These are phyloP conservation scores for Eolophus roseicapilla DNA, from an alignment of 2,113 vertebrate genomes.

Conservation along the genomic window DNA sequence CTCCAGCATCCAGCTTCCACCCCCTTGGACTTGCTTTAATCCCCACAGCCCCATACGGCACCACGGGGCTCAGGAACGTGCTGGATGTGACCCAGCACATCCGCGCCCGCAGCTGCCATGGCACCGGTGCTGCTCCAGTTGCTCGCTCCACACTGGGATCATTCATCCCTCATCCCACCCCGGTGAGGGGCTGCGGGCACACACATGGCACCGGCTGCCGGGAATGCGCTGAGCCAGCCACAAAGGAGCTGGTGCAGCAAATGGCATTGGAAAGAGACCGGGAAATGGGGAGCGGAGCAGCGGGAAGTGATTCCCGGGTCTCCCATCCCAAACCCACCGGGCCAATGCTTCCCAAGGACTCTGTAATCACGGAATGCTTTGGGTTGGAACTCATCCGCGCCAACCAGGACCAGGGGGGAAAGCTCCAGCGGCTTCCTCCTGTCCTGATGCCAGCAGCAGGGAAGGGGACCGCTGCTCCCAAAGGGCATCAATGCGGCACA, in stretches of 20 bases:
- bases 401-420: not conserved
- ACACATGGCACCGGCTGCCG: not conserved
- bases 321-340: not conserved
- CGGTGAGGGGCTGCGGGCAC: not conserved
- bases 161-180: not conserved
- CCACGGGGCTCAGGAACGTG: not conserved
- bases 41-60: not conserved
- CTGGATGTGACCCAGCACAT: not conserved
- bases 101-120: not conserved
- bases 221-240: not conserved
- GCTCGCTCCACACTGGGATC: constrained; percentile 13
- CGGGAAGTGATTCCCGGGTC: not conserved
- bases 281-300: fast-evolving
- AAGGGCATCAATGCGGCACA: not conserved
- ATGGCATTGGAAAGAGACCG: not conserved
- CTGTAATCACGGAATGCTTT: not conserved
- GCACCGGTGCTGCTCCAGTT: not conserved
- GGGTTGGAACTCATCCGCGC: not conserved
- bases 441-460: not conserved
- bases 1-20: not conserved
- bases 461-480: not conserved
- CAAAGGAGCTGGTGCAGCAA: not conserved
- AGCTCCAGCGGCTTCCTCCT: not conserved
- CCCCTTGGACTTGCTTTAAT: not conserved
- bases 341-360: not conserved